phyloP scores from a whole-genome alignment of 2,797 vertebrate species.

The Sebastes hubbsi region DNA sequence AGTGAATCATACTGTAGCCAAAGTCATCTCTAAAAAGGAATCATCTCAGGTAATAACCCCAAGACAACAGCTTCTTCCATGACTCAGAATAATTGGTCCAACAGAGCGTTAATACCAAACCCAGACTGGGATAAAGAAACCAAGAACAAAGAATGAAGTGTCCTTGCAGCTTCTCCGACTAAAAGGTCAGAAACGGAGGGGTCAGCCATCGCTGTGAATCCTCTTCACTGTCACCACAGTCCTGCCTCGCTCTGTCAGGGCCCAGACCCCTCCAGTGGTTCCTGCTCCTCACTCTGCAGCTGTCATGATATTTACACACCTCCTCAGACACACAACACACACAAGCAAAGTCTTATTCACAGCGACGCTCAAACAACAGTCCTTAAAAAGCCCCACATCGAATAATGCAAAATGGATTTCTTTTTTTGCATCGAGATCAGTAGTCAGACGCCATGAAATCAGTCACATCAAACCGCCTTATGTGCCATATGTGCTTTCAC shows the following conservation, averaged over 20 bases:
- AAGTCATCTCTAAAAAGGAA: constrained; percentile 74
- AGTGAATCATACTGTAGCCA: constrained; percentile 73
- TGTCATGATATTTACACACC: constrained; percentile 62
- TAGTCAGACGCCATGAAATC: background rate
- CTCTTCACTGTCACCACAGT: constrained; percentile 66
- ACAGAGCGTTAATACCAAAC: constrained; percentile 71
- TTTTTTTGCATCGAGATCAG: background rate
- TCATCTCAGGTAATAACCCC: constrained; percentile 75
- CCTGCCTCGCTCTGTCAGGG: constrained; percentile 53
- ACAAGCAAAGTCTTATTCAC: constrained; percentile 23
- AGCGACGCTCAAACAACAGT: background rate
- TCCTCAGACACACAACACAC: constrained; percentile 42
- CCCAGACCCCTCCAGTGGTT: constrained; percentile 59
- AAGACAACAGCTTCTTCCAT: constrained; percentile 69
- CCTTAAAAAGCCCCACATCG: background rate
- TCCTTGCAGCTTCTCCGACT: constrained; percentile 55
- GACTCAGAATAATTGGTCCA: constrained; percentile 77
- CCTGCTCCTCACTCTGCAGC: constrained; percentile 52
- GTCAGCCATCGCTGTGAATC: constrained; percentile 71
- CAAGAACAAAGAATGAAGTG: constrained; percentile 61
- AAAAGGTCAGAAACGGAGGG: constrained; percentile 71
- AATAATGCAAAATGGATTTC: constrained; percentile 7
- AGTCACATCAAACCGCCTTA: constrained; percentile 2
- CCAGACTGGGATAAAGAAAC: constrained; percentile 31
- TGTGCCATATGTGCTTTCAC: constrained; percentile 10